Evolutionary conservation across 35 echinoderm and acorn worm species (phyloP).

Genomic region (Strongylocentrotus purpuratus): DNA sequence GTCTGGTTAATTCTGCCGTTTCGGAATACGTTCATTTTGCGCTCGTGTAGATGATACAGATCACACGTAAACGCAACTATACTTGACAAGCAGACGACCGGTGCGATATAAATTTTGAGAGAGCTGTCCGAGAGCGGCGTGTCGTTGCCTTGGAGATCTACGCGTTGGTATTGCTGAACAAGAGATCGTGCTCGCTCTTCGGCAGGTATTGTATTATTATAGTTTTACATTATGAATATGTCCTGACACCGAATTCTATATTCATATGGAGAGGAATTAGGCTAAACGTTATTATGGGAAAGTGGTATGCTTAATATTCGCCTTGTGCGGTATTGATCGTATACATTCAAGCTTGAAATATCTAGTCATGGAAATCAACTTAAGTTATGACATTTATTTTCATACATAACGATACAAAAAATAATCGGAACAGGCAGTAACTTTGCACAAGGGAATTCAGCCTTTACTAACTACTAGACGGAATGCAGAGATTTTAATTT

Average conservation of each 20-base stretch:
- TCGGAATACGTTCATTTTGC: not conserved
- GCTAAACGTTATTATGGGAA: too few relatives aligned
- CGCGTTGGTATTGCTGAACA: not conserved
- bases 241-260: not conserved
- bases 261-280: not conserved
- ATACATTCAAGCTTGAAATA: too few relatives aligned
- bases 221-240: not conserved
- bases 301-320: too few relatives aligned
- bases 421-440: too few relatives aligned
- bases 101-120: not conserved
- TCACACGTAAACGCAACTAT: not conserved
- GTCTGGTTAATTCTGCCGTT: not conserved
- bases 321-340: too few relatives aligned
- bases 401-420: too few relatives aligned
- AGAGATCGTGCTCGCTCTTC: not conserved
- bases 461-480: too few relatives aligned
- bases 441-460: too few relatives aligned
- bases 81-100: not conserved
- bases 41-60: not conserved
- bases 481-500: too few relatives aligned
- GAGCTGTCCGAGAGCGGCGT: not conserved
- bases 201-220: not conserved
- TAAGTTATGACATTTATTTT: too few relatives aligned
- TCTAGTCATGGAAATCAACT: too few relatives aligned
- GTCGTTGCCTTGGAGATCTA: not conserved